Evolutionary conservation across 2,797 vertebrate genomes (phyloP).

Genomic region (Aldrovandia affinis): DNA sequence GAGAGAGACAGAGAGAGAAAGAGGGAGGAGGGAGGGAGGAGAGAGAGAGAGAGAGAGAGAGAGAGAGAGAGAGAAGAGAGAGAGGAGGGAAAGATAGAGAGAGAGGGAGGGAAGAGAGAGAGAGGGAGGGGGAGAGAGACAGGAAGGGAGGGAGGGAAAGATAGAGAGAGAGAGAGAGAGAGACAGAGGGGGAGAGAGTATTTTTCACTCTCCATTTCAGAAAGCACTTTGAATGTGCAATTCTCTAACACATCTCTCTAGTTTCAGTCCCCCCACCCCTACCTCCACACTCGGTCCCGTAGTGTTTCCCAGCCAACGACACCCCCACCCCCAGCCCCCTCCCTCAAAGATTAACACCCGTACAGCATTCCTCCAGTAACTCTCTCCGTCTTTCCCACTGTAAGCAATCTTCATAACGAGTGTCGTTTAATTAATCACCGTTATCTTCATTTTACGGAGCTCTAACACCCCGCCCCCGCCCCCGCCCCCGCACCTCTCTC

Average conservation of each 20-base stretch:
- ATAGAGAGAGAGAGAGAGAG: slow-evolving; percentile 28
- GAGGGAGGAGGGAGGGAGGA: slow-evolving; percentile 37
- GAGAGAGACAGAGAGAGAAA: slow-evolving; percentile 17
- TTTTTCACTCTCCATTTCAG: slow-evolving; percentile 57
- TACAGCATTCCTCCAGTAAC: slow-evolving; percentile 5
- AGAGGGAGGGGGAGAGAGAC: slow-evolving; percentile 31
- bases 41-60: slow-evolving; percentile 35
- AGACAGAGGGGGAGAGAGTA: slow-evolving; percentile 25
- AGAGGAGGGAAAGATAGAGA: slow-evolving; percentile 26
- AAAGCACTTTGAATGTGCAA: slow-evolving; percentile 66
- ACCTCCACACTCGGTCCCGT: slow-evolving; percentile 10
- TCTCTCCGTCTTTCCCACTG: slow-evolving; percentile 13
- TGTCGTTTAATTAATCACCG: slow-evolving; percentile 32
- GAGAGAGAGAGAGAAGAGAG: slow-evolving; percentile 34
- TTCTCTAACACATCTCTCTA: slow-evolving; percentile 57
- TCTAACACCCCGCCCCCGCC: background rate
- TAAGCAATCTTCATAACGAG: slow-evolving; percentile 7
- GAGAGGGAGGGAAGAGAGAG: slow-evolving; percentile 31
- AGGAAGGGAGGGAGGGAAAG: slow-evolving; percentile 28
- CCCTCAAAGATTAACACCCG: slow-evolving; percentile 1
- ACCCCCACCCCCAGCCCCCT: background rate
- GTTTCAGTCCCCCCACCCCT: background rate
- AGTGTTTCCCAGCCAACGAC: slow-evolving; percentile 12
- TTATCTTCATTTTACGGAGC: slow-evolving; percentile 15
- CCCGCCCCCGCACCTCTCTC: background rate